A percentile compares a stretch with the other conserved stretches of the same genome.
Evolutionary conservation across 2,797 vertebrate genomes (phyloP).

Genomic region (Lindbergichthys nudifrons): DNA sequence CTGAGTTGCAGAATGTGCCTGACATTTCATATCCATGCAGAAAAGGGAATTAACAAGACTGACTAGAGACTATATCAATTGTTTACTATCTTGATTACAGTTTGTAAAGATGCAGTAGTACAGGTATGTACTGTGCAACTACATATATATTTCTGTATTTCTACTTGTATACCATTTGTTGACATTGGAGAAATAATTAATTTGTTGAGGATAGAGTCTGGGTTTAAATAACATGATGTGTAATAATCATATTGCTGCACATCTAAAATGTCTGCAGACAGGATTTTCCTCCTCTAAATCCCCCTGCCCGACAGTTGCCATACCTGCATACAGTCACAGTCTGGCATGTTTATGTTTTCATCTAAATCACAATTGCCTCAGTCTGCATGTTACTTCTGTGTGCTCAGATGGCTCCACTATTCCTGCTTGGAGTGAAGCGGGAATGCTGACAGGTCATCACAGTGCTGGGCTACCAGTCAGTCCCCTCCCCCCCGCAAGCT

Average conservation of each 20-base stretch:
- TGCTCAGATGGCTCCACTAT: slow-evolving; percentile 14
- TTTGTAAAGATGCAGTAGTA: neutral
- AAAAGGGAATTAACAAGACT: neutral
- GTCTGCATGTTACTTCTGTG: slow-evolving; percentile 9
- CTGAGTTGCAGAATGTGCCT: neutral
- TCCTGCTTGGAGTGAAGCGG: slow-evolving; percentile 26
- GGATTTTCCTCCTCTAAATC: slow-evolving; percentile 32
- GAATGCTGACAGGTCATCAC: slow-evolving; percentile 12
- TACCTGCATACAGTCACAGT: slow-evolving; percentile 13
- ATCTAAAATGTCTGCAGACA: slow-evolving; percentile 13
- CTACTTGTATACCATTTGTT: neutral
- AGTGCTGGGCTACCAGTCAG: slow-evolving; percentile 27
- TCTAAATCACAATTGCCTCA: neutral
- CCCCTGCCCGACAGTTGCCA: slow-evolving; percentile 15
- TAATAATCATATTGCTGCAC: slow-evolving; percentile 23
- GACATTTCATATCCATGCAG: neutral
- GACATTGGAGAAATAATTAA: neutral
- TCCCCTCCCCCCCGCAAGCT: slow-evolving; percentile 50
- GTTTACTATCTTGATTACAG: neutral
- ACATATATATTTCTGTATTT: neutral
- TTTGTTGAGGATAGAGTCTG: neutral
- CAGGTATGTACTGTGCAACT: neutral
- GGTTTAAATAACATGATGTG: slow-evolving; percentile 16
- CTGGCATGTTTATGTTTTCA: neutral
- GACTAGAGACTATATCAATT: neutral